Evolutionary conservation across 2,113 vertebrate genomes (phyloP), one percentile per base, ranked within the genome.

Genomic region (Corythornis cristatus): DNA sequence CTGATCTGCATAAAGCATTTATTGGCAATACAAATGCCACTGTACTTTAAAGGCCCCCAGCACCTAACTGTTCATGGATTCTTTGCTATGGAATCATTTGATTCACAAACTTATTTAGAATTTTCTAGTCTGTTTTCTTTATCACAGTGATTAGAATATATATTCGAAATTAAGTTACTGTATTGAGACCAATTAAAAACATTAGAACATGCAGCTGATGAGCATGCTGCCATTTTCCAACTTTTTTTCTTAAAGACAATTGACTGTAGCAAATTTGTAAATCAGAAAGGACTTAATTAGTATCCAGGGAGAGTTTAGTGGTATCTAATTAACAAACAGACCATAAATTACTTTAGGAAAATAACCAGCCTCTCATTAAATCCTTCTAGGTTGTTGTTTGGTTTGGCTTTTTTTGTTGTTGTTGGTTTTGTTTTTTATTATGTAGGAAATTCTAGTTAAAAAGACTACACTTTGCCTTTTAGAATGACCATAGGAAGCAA

Each of bases 251-350:
- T 83, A 83, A 88, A 90, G 45, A 90, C 83, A 91, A 91, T 88
- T 75, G 65, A 71, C 86, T 88, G n/a, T n/a, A 86, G 50, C 65
- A 83, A 93, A 94, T 91, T 72, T 60, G 45, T 61, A 93, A 78
- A 88, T 90, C 68, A 81, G 61, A 83, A 90, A 86, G 26, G 56
- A 72, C 11, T 79, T 94, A 96, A 94, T 97, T 89, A 84, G 75
- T 65, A 66, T 73, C 70, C 48, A 83, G 83, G 62, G 92, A 93
- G 54, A 90, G 54, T 67, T 95, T 93, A 86, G 62, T n/a, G 31
- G 42, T 67, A 66, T 68, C 88, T 87, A 86, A 93, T 72, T 89
- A 95, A 78, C 70, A 88, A 67, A 87, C 17, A 74, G 11, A 45
- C 10, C 5, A 46, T 53, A 92, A 92, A 88, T 86, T 84, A 91